Evolutionary conservation across 2,113 vertebrate genomes (phyloP), one percentile per base, ranked within the genome.

Genomic region (Castor canadensis): DNA sequence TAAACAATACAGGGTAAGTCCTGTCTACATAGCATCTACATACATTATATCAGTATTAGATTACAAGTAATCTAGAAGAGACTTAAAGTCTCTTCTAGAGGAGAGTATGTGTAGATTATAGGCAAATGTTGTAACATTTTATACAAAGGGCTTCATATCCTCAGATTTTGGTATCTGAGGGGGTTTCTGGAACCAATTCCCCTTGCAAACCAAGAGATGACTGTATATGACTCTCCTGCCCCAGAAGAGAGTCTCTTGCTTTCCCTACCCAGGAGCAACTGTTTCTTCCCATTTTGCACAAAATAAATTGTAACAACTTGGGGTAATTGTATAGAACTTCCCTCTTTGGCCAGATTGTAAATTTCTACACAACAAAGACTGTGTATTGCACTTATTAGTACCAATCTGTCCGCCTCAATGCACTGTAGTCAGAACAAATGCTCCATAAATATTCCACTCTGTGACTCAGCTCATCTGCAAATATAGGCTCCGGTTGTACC

Each of bases 381-480:
- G 22, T 52, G 20, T 4, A 26, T 58, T 67, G 58, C 4, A 72
- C 69, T 69, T 47, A 10, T 16, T 26, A 38, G 28, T 20, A 16
- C 28, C 26, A 16, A 32, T n/a, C 72, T 35, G 32, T 32, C 56
- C 58, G 64, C 22, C 4, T 88, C 40, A 38, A 6, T 11, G 7
- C 11, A 32, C 15, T 30, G 38, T 26, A 43, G 7, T 47, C 11
- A 26, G n/a, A 82, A 40, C 30, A 77, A 54, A 84, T 3, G 16
- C 62, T 77, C 72, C 76, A 45, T 35, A 71, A 58, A 43, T 17
- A 49, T 56, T 35, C 56, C 11, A 84, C 32, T 82, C 45, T 26
- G 49, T 62, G 79, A 81, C 58, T 89, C 84, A 82, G 52, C 72
- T 71, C 76, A 76, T 84, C 64, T 87, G 92, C 38, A 66, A 84